Base-by-base conservation (phyloP, 2,113 vertebrate species). In the Verasper variegatus region DNA sequence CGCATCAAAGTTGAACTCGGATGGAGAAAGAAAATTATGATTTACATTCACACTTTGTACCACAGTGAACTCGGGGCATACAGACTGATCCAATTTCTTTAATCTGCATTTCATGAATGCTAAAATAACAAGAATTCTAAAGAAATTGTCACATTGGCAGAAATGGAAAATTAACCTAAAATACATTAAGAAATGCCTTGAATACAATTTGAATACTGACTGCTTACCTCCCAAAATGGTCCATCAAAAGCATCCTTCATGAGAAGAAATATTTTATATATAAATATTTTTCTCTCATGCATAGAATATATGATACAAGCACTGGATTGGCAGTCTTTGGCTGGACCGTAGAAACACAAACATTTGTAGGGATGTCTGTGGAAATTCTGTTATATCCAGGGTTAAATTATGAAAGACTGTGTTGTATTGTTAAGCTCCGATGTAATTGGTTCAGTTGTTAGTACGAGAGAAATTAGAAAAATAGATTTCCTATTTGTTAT, bases 111-210 rank as follows among this genome's bases (percentile, higher is more conserved):
- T 77, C 37, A 51, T 26, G 12, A 47, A 23, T 66, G 2, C 14
- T n/a, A 52, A 60, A 68, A 66, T 40, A 72, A 31, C 35, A 40
- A 40, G 17, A 8, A 45, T 62, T 67, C 24, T 17, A 65, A 71
- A 58, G 1, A 18, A 58, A 24, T 35, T 21, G 11, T 23, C 7
- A 24, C 21, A 5, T 42, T 45, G 2, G 42, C 47, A 35, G 18
- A 35, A 35, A 54, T 4, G 3, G 8, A 12, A 56, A 55, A 4
- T 40, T 20, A 23, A 42, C 24, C 66, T 55, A 55, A 17, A 56
- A 23, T 37, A 37, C 52, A 35, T 7, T 51, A 6, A 51, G 14
- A 51, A 65, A 49, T 11, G 21, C 2, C 6, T 9, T 37, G 9
- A n/a, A n/a, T 20, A 54, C 18, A 54, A 21, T 21, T 3, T 54